Evolutionary conservation across 2,113 vertebrate species (phyloP).

Genomic region (Clarias batrachus): DNA sequence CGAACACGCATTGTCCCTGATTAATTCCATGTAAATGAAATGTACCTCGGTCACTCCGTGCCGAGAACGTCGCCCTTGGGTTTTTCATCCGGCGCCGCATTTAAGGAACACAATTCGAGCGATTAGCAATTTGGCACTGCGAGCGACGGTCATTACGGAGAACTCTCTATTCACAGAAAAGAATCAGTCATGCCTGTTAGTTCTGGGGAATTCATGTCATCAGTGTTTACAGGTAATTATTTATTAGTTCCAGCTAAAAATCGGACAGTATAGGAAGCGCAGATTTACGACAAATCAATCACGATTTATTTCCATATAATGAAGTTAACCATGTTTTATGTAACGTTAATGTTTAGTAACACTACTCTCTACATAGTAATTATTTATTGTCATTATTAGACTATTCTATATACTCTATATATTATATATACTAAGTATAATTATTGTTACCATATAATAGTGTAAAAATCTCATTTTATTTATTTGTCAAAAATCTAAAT

Average conservation of each 20-base stretch:
- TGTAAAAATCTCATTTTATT: neutral
- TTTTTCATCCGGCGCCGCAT: conserved; percentile 22
- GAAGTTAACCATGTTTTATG: conserved; percentile 29
- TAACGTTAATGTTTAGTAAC: neutral
- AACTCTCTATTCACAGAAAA: conserved; percentile 58
- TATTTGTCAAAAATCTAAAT: neutral
- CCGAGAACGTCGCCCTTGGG: neutral
- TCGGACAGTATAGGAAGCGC: conserved; percentile 13
- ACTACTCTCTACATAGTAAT: neutral
- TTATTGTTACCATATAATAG: too few species aligned
- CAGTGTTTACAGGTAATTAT: conserved; percentile 57
- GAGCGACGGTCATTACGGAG: conserved; percentile 51
- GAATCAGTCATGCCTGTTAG: conserved; percentile 63
- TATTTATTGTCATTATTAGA: too few species aligned
- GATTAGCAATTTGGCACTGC: conserved; percentile 42
- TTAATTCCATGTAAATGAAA: conserved; percentile 11
- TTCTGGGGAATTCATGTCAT: conserved; percentile 58
- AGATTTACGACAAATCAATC: neutral
- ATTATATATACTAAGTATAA: too few species aligned
- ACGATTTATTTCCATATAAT: conserved; percentile 24
- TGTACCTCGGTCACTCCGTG: conserved; percentile 12
- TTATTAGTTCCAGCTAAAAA: conserved; percentile 58
- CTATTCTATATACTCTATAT: too few species aligned
- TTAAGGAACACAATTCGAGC: conserved; percentile 25
- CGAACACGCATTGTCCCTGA: neutral